Percentiles rank a stretch among this genome's conserved stretches.
phyloP scores from a whole-genome alignment of 2,888 invertebrate genomes.

The Drosophila mimica region DNA sequence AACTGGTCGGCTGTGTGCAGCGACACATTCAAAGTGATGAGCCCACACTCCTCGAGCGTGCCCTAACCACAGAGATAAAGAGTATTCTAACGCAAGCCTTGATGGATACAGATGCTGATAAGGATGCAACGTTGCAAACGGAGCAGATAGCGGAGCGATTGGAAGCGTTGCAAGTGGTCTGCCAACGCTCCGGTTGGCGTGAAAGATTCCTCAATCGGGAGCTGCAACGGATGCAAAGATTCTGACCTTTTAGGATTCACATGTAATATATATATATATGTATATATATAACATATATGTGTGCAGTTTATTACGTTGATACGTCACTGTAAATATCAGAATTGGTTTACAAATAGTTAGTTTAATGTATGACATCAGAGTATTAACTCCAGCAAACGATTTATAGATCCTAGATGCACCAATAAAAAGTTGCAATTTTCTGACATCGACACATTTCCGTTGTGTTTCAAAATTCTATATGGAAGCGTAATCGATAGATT shows the following conservation, averaged over 20 bases:
- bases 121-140: neutral
- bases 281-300: neutral
- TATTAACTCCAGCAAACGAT: neutral
- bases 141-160: constrained; percentile 40
- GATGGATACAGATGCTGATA: constrained; percentile 2
- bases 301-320: constrained; percentile 8
- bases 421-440: neutral
- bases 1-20: constrained; percentile 88
- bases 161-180: constrained; percentile 56
- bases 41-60: constrained; percentile 49
- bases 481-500: neutral
- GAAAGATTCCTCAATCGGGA: constrained; percentile 60
- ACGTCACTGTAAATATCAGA: neutral
- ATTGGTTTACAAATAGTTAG: neutral
- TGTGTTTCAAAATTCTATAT: neutral
- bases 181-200: constrained; percentile 69
- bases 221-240: constrained; percentile 21
- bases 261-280: constrained; percentile 14
- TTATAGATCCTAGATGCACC: neutral
- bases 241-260: constrained; percentile 17
- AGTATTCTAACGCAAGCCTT: constrained; percentile 39
- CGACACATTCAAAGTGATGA: constrained; percentile 70
- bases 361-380: neutral
- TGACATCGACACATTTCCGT: neutral
- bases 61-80: constrained; percentile 65